Base-by-base conservation (phyloP, 2,888 invertebrate genomes). In the Sminthurinus aureus region DNA sequence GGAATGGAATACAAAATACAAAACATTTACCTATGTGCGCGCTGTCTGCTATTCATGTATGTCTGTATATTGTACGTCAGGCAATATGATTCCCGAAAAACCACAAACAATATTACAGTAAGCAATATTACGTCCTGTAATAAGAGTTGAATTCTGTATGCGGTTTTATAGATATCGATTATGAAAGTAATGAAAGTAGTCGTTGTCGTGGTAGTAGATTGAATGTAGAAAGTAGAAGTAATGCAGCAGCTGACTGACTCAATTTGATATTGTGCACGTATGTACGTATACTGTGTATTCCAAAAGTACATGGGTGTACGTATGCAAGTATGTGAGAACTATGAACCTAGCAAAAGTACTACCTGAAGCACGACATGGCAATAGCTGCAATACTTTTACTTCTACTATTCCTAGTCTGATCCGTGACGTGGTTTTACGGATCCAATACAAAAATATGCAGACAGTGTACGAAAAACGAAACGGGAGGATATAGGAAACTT, bases 141-240 rank as follows among this genome's bases (percentile, higher is more conserved):
- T 12, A 69, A 22, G n/a, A 18, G 20, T 12, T n/a, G 20, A 69
- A 15, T 71, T 22, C 24, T 24, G 22, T 22, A 71, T 71, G 71
- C 24, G 24, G 26, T 71, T 71, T 71, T 58, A 77, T 77, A 58
- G 77, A 77, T 77, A 77, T 24, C 76, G 24, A 77, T 77, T 58
- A 77, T 77, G 52, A 51, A 51, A 78, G 13, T 64, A 64, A 64
- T 38, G 38, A 38, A 38, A 38, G 38, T 38, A 38, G 38, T 38
- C 38, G 38, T 38, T 38, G 38, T 38, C 38, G 38, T 38, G 38
- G 38, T 38, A 38, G 38, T 38, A 38, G 38, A 38, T 38, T 9
- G 58, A 77, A 6, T 22, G 76, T 67, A 12, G 58, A 77, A 6
- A 58, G 76, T 67, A 67, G 22, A 20, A n/a, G 18, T n/a, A 11